These are phyloP conservation scores for Malurus splendens DNA, from an alignment of 2,797 vertebrate genomes.

Conservation along the genomic window DNA sequence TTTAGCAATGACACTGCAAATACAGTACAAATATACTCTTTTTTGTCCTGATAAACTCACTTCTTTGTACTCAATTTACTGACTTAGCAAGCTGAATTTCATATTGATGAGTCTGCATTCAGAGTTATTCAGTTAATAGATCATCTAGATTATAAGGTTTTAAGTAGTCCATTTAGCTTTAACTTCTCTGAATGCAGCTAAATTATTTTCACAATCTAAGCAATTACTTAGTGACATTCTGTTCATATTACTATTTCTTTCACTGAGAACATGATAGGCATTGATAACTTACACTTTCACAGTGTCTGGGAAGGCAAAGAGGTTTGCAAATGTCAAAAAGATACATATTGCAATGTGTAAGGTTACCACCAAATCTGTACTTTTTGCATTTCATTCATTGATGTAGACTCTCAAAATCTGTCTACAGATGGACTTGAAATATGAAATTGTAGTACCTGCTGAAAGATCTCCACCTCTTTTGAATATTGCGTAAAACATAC, in stretches of 20 bases:
- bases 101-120: background rate
- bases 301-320: background rate
- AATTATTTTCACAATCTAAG: background rate
- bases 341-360: background rate
- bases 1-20: constrained; percentile 5
- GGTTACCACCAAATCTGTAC: background rate
- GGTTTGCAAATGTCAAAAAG: background rate
- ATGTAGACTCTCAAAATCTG: background rate
- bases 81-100: constrained; percentile 13
- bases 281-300: background rate
- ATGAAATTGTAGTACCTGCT: background rate
- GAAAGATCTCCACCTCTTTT: background rate
- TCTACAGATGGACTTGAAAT: background rate
- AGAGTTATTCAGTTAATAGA: constrained; percentile 1
- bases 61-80: background rate
- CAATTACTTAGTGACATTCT: background rate
- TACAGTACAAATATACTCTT: background rate
- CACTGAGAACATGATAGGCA: background rate
- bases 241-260: background rate
- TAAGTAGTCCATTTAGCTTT: background rate
- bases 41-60: constrained; percentile 31
- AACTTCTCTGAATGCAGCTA: background rate
- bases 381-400: background rate
- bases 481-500: background rate
- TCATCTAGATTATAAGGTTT: background rate